Evolutionary conservation across 1,140 invertebrate species (phyloP).

Genomic region (Brachionus manjavacas): DNA sequence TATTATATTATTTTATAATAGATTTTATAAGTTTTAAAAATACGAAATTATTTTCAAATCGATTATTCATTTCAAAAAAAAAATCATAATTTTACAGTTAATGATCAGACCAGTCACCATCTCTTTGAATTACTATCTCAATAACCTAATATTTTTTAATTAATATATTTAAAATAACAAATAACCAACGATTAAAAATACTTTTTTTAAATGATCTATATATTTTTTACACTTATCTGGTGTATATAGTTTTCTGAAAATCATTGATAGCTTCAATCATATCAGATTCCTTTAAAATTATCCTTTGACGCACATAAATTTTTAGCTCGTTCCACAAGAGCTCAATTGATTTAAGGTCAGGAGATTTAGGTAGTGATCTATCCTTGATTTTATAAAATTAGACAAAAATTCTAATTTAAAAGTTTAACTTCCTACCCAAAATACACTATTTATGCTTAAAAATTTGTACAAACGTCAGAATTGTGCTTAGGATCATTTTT

Average conservation of each 20-base stretch:
- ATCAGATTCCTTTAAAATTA: neutral
- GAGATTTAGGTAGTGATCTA: neutral
- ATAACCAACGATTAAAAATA: neutral
- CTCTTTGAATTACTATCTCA: neutral
- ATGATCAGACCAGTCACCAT: neutral
- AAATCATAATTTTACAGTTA: neutral
- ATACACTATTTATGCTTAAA: neutral
- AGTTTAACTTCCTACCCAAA: neutral
- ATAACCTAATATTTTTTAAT: neutral
- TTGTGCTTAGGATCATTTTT: neutral
- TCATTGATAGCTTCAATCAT: neutral
- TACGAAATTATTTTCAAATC: neutral
- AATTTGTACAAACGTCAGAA: neutral
- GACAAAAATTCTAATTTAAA: neutral
- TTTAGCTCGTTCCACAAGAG: neutral
- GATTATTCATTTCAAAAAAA: neutral
- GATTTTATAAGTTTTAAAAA: neutral
- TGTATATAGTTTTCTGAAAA: neutral
- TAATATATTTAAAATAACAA: neutral
- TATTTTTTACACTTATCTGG: neutral
- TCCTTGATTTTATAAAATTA: neutral
- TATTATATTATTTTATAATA: neutral
- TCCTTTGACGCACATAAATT: neutral
- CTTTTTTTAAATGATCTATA: conserved; percentile 6
- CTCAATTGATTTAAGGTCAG: neutral